These are phyloP conservation scores for Hipparchia sbordonii DNA, from an alignment of 2,888 invertebrate species.

Conservation along the genomic window DNA sequence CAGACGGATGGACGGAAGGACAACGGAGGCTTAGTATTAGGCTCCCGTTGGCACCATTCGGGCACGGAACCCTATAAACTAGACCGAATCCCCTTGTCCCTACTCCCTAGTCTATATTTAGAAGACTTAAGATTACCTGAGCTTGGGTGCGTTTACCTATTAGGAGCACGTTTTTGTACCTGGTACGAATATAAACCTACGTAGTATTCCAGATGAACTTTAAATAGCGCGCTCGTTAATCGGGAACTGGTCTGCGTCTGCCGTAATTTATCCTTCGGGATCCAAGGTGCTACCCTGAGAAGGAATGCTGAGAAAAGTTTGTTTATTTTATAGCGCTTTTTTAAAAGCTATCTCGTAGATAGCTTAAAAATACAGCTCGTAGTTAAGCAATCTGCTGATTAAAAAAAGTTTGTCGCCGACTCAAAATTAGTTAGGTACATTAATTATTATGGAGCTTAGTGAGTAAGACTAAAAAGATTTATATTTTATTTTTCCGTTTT, in stretches of 20 bases:
- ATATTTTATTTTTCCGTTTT: too few relatives aligned
- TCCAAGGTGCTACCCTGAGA: neutral
- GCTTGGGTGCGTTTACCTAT: constrained; percentile 51
- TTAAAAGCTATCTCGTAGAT: too few relatives aligned
- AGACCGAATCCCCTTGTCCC: constrained; percentile 48
- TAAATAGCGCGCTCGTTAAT: constrained; percentile 55
- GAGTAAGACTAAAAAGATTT: too few relatives aligned
- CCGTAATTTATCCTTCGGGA: constrained; percentile 42
- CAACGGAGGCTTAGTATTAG: too few relatives aligned
- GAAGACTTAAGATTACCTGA: constrained; percentile 43
- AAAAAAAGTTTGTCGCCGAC: too few relatives aligned
- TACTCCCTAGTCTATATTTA: constrained; percentile 52
- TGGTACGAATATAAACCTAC: constrained; percentile 41
- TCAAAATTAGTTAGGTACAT: too few relatives aligned
- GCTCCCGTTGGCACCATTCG: too few relatives aligned
- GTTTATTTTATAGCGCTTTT: too few relatives aligned
- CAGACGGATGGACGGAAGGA: too few relatives aligned
- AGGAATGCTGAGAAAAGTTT: neutral
- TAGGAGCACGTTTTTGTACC: constrained; percentile 50
- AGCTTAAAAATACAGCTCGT: too few relatives aligned
- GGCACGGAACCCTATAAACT: constrained; percentile 37
- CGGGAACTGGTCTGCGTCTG: constrained; percentile 50
- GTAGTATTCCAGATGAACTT: constrained; percentile 48
- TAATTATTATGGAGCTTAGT: too few relatives aligned
- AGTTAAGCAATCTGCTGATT: too few relatives aligned